Evolutionary conservation across 35 echinoderm and acorn worm genomes (phyloP).

Genomic region (Hemicentrotus pulcherrimus): DNA sequence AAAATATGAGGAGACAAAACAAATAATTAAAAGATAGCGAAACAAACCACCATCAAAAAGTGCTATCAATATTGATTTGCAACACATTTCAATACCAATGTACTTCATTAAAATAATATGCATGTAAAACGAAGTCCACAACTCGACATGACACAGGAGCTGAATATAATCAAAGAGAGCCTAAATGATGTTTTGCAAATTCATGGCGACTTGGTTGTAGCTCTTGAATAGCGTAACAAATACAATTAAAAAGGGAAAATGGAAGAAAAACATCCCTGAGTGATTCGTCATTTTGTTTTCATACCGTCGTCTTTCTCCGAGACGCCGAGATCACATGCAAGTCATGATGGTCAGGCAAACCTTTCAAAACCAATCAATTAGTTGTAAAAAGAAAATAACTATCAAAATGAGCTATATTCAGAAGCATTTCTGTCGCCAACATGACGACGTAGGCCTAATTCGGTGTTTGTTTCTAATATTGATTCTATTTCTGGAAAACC

Average conservation of each 20-base stretch:
- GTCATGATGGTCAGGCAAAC: not conserved
- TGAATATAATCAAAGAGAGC: not conserved
- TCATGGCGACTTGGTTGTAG: not conserved
- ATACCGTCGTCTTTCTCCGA: not conserved
- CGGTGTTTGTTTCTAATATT: too few species aligned
- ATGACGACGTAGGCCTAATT: not conserved
- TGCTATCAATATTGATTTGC: not conserved
- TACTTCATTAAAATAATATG: not conserved
- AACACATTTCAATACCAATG: not conserved
- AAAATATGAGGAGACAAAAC: too few species aligned
- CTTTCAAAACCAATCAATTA: not conserved
- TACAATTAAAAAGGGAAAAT: not conserved
- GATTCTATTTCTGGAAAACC: too few species aligned
- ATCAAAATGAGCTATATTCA: not conserved
- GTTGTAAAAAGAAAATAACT: not conserved
- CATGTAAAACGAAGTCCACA: not conserved
- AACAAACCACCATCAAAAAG: not conserved
- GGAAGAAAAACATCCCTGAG: not conserved
- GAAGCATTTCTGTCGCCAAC: not conserved
- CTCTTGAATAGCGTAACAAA: not conserved
- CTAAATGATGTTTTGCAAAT: not conserved
- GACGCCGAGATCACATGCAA: not conserved
- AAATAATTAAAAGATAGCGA: not conserved
- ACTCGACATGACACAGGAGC: not conserved
- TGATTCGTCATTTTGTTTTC: constrained; percentile 18